A percentile compares a stretch with the other conserved stretches of the same genome.
Evolutionary conservation across 2,888 invertebrate species (phyloP).

Genomic region (Dicyrtomina minuta): DNA sequence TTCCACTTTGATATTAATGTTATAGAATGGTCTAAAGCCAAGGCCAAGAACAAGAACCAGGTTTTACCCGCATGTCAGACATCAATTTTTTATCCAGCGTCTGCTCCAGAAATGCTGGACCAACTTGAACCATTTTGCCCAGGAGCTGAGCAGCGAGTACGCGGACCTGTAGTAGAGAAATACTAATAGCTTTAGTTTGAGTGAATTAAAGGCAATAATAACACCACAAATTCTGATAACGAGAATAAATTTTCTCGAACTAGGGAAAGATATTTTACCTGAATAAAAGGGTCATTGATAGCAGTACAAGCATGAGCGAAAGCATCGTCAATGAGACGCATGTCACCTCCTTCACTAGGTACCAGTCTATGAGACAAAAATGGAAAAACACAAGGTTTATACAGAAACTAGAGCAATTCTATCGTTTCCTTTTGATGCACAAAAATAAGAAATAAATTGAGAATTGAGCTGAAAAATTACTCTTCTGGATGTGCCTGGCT

Average conservation of each 20-base stretch:
- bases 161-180: constrained; percentile 65
- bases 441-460: not conserved
- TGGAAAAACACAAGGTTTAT: no score
- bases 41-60: no score
- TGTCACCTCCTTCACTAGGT: constrained; percentile 70
- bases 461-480: no score
- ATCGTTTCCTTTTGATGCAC: no score
- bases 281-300: constrained; percentile 76
- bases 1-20: no score
- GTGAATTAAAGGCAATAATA: not conserved
- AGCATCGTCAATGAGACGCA: constrained; percentile 90
- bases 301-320: constrained; percentile 92
- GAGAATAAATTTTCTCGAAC: no score
- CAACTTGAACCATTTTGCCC: constrained; percentile 80
- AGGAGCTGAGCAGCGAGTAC: constrained; percentile 80
- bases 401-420: no score
- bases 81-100: constrained; percentile 96
- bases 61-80: constrained; percentile 88
- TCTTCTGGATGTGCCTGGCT: constrained; percentile 85
- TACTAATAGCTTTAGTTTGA: not conserved
- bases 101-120: constrained; percentile 86
- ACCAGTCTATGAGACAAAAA: no score
- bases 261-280: constrained; percentile 56
- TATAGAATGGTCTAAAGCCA: no score
- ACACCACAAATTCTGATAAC: no score